Evolutionary conservation across 1,140 invertebrate species (phyloP).

Genomic region (Andrena cerasifolii): DNA sequence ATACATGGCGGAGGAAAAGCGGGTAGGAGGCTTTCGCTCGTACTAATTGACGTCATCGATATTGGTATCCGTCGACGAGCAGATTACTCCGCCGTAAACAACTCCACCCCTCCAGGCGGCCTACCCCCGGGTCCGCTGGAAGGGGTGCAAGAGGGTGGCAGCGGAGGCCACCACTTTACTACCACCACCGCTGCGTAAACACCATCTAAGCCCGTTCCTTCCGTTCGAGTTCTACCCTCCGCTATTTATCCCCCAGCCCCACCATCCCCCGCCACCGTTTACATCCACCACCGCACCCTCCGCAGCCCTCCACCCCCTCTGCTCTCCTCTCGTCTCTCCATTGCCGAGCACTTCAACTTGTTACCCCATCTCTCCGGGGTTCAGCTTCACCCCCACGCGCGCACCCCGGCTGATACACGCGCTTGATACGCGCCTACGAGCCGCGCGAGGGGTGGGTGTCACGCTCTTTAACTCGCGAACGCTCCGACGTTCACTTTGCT

Average conservation of each 20-base stretch:
- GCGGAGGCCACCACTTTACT: conserved; percentile 69
- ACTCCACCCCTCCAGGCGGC: conserved; percentile 70
- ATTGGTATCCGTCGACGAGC: conserved; percentile 82
- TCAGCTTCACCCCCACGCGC: neutral
- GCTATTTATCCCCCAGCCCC: conserved; percentile 29
- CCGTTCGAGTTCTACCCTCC: conserved; percentile 50
- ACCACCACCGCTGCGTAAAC: conserved; percentile 53
- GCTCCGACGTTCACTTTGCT: conserved; percentile 69
- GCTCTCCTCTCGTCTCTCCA: neutral
- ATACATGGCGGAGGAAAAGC: conserved; percentile 73
- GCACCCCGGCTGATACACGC: conserved; percentile 19
- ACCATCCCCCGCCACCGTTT: conserved; percentile 5
- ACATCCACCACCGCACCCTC: neutral
- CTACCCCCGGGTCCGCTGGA: conserved; percentile 36
- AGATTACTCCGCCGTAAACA: conserved; percentile 82
- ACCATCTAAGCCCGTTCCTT: conserved; percentile 54
- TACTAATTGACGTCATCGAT: conserved; percentile 83
- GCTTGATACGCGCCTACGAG: conserved; percentile 25
- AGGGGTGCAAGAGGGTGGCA: conserved; percentile 31
- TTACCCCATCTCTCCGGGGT: conserved; percentile 28
- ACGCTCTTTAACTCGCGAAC: conserved; percentile 78
- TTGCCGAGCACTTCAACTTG: conserved; percentile 45
- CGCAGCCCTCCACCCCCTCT: neutral
- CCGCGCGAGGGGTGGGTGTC: conserved; percentile 71
- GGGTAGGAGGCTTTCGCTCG: conserved; percentile 71